phyloP scores from a whole-genome alignment of 1,140 invertebrate species.

The Marisa cornuarietis region DNA sequence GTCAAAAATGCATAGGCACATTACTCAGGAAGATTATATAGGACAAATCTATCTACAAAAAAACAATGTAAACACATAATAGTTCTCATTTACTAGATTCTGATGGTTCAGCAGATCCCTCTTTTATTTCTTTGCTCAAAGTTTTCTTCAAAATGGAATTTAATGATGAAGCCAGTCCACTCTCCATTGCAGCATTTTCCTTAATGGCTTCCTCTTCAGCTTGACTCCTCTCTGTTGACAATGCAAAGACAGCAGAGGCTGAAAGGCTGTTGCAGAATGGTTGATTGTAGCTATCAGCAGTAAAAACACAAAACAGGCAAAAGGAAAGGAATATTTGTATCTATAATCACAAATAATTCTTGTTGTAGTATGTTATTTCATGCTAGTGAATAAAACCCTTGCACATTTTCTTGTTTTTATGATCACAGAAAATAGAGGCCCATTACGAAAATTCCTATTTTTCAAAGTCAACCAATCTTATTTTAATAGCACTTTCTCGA shows the following conservation, averaged over 20 bases:
- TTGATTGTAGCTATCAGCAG: too few relatives aligned
- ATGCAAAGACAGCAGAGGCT: not conserved
- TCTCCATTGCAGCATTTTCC: slow-evolving; percentile 13
- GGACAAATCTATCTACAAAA: not conserved
- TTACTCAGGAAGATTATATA: not conserved
- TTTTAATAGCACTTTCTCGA: too few relatives aligned
- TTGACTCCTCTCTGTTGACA: slow-evolving; percentile 20
- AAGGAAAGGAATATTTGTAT: too few relatives aligned
- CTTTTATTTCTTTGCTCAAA: slow-evolving; percentile 20
- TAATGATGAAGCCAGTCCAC: not conserved
- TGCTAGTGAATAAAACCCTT: too few relatives aligned
- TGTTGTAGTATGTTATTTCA: too few relatives aligned
- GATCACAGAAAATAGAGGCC: too few relatives aligned
- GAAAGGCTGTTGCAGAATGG: too few relatives aligned
- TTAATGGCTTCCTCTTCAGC: slow-evolving; percentile 21
- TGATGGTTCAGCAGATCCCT: not conserved
- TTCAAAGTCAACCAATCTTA: too few relatives aligned
- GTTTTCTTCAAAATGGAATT: slow-evolving; percentile 25
- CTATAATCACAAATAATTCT: too few relatives aligned
- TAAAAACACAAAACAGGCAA: too few relatives aligned
- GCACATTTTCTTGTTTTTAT: too few relatives aligned
- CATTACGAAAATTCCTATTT: too few relatives aligned
- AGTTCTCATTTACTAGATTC: not conserved
- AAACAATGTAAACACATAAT: not conserved
- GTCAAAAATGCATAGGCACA: not conserved